Base-by-base conservation (phyloP, 2,113 vertebrate genomes). In the Synchiropus splendidus region DNA sequence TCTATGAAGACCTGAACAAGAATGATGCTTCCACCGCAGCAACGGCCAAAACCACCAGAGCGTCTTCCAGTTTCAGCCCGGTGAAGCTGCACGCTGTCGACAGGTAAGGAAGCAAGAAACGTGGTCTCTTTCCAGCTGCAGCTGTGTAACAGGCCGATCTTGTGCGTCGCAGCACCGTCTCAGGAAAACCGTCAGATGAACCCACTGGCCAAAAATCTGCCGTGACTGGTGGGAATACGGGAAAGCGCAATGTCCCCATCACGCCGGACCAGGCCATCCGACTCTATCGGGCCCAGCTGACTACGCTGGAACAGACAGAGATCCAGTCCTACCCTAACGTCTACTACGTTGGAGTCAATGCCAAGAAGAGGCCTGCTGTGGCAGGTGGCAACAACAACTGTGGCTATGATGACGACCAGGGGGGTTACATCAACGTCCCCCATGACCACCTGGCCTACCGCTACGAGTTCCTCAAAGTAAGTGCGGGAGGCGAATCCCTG, bases 371-470 rank as follows among this genome's bases (percentile, higher is more conserved):
- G 37, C 88, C 88, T 3, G 90, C 90, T 0, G 85, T 97, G 1
- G 61, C 89, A 0, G 92, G 92, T 1, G 92, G 92, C 9, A 88
- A 83, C 69, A 97, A 93, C 79, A 99, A 99, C 2, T 74, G 86
- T 2, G 92, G 94, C 2, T 99, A 92, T 0, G 95, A 99, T 1
- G 94, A 98, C 0, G 91, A 96, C 18, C 92, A 98, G 33, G 92
- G 94, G 4, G 89, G 92, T 31, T 98, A 98, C 64, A 88, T 93
- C 33, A 88, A 94, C 0, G 92, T 97, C 17, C 89, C 94, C 34
- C 92, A 96, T 1, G 94, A 99, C 75, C 95, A 99, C 44, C 81
- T 99, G 6, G 94, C 92, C 12, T 99, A 96, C 58, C 84, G 95
- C 27, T 98, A 98, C 0, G 95, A 99, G 77, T 91, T 99, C 45